Evolutionary conservation across 1,140 invertebrate genomes (phyloP).

Genomic region (Neodiprion lecontei): DNA sequence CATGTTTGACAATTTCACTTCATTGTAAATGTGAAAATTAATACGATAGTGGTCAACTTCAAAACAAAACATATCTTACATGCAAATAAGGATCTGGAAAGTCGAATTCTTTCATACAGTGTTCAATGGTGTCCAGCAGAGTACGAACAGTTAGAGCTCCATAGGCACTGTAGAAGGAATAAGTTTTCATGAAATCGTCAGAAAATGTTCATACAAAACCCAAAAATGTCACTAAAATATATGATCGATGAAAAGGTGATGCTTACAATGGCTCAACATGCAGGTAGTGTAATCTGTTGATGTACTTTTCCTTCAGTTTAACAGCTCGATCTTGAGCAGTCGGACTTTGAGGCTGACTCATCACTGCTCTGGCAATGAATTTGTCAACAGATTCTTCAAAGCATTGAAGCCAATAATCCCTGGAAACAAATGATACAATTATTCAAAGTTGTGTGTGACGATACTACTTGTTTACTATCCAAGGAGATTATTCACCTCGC

Average conservation of each 20-base stretch:
- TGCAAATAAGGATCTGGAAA: constrained; percentile 92
- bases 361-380: constrained; percentile 77
- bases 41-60: no score
- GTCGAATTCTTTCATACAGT: constrained; percentile 86
- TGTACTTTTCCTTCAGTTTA: constrained; percentile 84
- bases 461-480: constrained; percentile 6
- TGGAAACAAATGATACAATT: constrained; percentile 37
- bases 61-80: constrained; percentile 63
- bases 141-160: constrained; percentile 87
- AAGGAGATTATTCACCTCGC: constrained; percentile 63
- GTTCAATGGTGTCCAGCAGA: constrained; percentile 91
- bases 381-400: constrained; percentile 84
- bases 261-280: constrained; percentile 82
- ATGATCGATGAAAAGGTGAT: constrained; percentile 31
- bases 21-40: no score
- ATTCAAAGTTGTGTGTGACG: constrained; percentile 10
- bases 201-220: constrained; percentile 15
- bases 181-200: constrained; percentile 19
- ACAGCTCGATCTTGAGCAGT: constrained; percentile 81
- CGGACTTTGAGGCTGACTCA: constrained; percentile 75
- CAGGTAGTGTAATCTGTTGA: constrained; percentile 79
- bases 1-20: no score
- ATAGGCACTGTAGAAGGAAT: constrained; percentile 72
- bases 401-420: constrained; percentile 92
- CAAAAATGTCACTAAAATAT: constrained; percentile 22